Evolutionary conservation across 2,888 invertebrate genomes (phyloP), one percentile per base, ranked within the genome.

Genomic region (Caenorhabditis plicata): DNA sequence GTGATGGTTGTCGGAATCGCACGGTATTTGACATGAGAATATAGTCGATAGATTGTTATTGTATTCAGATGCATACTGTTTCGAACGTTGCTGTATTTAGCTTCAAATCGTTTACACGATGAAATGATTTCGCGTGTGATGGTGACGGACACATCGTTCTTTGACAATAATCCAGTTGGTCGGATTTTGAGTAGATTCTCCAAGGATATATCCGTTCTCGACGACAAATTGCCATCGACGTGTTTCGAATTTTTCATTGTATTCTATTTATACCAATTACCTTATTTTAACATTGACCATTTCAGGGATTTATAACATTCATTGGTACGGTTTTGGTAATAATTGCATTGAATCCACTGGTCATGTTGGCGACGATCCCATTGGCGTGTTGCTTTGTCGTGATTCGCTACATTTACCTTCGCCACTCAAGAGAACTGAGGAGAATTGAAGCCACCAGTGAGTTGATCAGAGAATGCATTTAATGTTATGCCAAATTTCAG

Each of bases 81-180:
- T 89, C 4, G 80, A 88, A 4, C 86, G 83, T 78, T 88, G 64
- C 90, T 90, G 71, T 89, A 91, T 87, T 86, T 85, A 32, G 88
- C 91, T 0, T 90, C 92, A 0, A 87, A 86, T 3, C 86, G 84
- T 3, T 84, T 93, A 0, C 93, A 93, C 83, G 88, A 90, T 82
- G 84, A 82, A 15, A 92, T 93, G 91, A 92, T 92, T 81, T 82
- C 85, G n/a, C 85, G 88, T 25, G 87, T 93, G 19, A 88, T 90
- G 2, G 85, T 88, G 17, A 88, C 90, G 0, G 87, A 89, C 0
- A 89, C 91, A 87, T 85, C 87, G 20, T 93, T 93, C 84, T 93
- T 92, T 83, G 90, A 91, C 80, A 87, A 87, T 3, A 92, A 92
- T 82, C 89, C 91, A 0, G 88, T 89, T 13, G 89, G 89, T 57